phyloP scores from a whole-genome alignment of 2,888 invertebrate species.

The Thymelicus acteon region DNA sequence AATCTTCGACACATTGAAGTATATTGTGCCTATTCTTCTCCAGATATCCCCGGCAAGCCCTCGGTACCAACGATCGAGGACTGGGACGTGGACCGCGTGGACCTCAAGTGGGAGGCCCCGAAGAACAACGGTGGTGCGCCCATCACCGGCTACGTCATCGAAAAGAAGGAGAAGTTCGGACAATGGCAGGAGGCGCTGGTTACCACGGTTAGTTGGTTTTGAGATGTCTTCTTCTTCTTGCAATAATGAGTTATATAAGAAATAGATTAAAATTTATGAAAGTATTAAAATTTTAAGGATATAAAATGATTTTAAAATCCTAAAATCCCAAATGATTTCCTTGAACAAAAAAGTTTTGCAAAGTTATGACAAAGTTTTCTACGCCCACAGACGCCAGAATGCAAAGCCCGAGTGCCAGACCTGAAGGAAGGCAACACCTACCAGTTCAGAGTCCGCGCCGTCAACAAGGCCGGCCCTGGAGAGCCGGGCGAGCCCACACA shows the following conservation, averaged over 20 bases:
- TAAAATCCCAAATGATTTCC: too few species aligned
- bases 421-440: constrained; percentile 96
- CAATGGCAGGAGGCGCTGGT: constrained; percentile 93
- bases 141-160: constrained; percentile 94
- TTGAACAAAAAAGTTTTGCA: too few species aligned
- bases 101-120: constrained; percentile 93
- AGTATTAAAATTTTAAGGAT: too few species aligned
- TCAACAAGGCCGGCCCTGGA: constrained; percentile 97
- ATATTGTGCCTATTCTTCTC: neutral
- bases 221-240: too few species aligned
- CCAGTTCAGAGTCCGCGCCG: constrained; percentile 97
- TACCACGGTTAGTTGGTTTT: constrained; percentile 84
- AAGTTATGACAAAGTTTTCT: neutral
- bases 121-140: constrained; percentile 91
- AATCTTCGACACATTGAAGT: too few species aligned
- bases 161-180: constrained; percentile 93
- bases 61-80: constrained; percentile 94
- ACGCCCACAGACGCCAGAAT: constrained; percentile 86
- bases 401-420: constrained; percentile 93
- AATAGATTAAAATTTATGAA: too few species aligned
- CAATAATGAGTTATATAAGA: too few species aligned
- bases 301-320: too few species aligned
- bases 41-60: constrained; percentile 93
- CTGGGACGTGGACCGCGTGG: constrained; percentile 95
- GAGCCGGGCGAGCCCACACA: constrained; percentile 96